Percentiles rank a stretch among this genome's conserved stretches.
Conservation (phyloP, 2,113 vertebrate species). For the Lipotes vexillifer region DNA sequence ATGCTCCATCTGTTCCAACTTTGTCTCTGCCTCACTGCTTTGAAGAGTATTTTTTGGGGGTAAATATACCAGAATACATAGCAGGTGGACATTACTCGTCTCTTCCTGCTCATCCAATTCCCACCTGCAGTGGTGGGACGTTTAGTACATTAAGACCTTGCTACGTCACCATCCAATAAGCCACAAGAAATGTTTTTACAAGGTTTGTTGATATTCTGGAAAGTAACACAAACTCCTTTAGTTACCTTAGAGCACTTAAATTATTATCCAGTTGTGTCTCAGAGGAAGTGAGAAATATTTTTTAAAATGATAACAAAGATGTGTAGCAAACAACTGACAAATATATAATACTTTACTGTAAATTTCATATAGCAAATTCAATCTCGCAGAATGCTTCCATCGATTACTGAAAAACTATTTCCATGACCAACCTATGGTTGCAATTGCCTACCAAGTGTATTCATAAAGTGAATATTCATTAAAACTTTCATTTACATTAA, state of each 20-base stretch:
- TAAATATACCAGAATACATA: fast-evolving
- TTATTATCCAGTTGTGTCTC: not conserved
- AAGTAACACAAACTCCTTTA: not conserved
- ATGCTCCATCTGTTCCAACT: not conserved
- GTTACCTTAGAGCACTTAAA: not conserved
- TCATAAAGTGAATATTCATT: not conserved
- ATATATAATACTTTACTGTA: not conserved
- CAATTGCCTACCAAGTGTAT: no score
- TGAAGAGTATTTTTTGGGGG: not conserved
- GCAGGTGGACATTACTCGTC: not conserved
- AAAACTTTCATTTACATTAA: not conserved
- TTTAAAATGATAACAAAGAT: not conserved
- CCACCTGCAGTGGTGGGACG: fast-evolving
- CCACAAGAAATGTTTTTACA: not conserved
- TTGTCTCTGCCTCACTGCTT: not conserved
- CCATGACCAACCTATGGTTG: not conserved
- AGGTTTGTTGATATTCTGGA: not conserved
- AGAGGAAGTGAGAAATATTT: not conserved
- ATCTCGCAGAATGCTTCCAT: not conserved
- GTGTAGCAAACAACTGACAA: not conserved
- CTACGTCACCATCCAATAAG: no score
- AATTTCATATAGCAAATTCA: not conserved
- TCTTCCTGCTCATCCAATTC: no score
- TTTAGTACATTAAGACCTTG: not conserved
- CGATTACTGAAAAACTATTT: not conserved